Conservation (phyloP, 2,113 vertebrate genomes). For the Chloropsis hardwickii region DNA sequence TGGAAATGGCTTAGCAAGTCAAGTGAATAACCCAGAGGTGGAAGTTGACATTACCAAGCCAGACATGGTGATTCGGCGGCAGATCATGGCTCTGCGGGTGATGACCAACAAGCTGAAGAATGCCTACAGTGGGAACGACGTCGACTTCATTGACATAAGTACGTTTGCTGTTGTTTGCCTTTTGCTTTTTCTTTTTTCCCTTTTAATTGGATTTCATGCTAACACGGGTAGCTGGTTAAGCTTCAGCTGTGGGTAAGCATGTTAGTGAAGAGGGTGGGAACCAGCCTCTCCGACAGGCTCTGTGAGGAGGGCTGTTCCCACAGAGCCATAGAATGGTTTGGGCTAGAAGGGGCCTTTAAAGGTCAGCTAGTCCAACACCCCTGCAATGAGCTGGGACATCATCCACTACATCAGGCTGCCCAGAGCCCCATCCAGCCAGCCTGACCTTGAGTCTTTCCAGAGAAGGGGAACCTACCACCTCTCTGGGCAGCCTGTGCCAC, state of each 20-base stretch:
- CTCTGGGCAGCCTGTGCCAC: background rate
- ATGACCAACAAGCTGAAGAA: constrained; percentile 94
- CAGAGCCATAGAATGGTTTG: background rate
- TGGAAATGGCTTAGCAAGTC: constrained; percentile 91
- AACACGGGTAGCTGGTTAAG: background rate
- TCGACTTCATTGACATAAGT: constrained; percentile 84
- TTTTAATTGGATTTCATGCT: background rate
- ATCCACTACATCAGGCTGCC: background rate
- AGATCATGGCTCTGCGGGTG: constrained; percentile 87
- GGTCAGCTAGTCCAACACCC: background rate
- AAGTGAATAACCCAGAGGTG: constrained; percentile 92
- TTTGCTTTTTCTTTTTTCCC: background rate
- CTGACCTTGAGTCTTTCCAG: background rate
- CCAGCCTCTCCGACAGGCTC: accelerated
- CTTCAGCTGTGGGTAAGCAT: background rate
- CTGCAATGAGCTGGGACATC: background rate
- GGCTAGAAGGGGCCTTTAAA: background rate
- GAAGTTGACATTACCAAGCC: constrained; percentile 92
- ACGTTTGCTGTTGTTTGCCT: constrained; percentile 34
- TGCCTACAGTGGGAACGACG: constrained; percentile 88
- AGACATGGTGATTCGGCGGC: constrained; percentile 87
- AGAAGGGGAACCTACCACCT: too few species aligned
- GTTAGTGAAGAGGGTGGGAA: background rate
- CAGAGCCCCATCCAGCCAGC: background rate
- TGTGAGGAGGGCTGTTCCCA: background rate